Conservation (phyloP, 2,113 vertebrate genomes). For the Mirounga angustirostris region DNA sequence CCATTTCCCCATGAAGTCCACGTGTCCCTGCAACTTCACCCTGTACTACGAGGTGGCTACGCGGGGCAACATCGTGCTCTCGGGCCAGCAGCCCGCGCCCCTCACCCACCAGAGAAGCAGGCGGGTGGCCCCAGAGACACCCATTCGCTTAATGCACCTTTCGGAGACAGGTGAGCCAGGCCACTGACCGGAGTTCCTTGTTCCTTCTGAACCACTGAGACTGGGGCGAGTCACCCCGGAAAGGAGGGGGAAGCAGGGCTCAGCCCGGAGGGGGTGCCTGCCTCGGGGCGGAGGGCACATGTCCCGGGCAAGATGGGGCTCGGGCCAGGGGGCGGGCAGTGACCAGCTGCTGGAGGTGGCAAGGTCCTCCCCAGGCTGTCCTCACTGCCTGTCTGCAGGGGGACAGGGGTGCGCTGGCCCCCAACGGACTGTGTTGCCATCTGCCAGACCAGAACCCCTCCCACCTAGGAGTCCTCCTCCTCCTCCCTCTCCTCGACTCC, state of each 20-base stretch:
- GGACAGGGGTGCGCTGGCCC: not conserved
- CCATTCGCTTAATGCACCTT: slow-evolving; percentile 82
- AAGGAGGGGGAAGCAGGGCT: not conserved
- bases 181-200: not conserved
- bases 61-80: slow-evolving; percentile 94
- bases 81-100: slow-evolving; percentile 89
- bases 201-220: not conserved
- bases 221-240: not conserved
- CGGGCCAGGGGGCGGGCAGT: not conserved
- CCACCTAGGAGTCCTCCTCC: not conserved
- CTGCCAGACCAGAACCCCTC: not conserved
- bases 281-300: not conserved
- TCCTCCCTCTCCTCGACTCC: not conserved
- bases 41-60: slow-evolving; percentile 94
- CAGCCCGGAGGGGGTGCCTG: not conserved
- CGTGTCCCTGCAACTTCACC: slow-evolving; percentile 95
- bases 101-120: slow-evolving; percentile 88
- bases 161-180: slow-evolving; percentile 85
- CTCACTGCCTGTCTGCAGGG: not conserved
- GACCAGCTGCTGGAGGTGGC: not conserved
- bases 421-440: not conserved
- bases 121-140: slow-evolving; percentile 88
- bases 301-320: not conserved
- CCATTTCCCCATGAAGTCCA: slow-evolving; percentile 92
- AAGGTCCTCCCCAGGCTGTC: not conserved